Evolutionary conservation across 2,888 invertebrate genomes (phyloP).

Genomic region (Octonoba sinensis): DNA sequence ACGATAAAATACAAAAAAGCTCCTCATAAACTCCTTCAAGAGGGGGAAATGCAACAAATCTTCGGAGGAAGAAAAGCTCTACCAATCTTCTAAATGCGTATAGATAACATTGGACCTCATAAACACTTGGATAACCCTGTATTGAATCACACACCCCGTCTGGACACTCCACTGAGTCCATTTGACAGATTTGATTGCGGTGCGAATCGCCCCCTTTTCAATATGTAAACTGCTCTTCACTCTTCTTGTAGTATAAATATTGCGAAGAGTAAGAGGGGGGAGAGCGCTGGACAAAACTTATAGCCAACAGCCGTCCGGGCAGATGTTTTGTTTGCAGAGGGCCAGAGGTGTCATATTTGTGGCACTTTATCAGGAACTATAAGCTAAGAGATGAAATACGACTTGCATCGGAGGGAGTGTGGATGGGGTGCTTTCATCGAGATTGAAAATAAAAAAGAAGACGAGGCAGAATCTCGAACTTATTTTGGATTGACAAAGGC

Average conservation of each 20-base stretch:
- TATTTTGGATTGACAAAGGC: no score
- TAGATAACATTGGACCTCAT: conserved; percentile 30
- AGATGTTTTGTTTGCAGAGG: conserved; percentile 59
- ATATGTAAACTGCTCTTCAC: conserved; percentile 48
- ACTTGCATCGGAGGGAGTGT: neutral
- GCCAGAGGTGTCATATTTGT: conserved; percentile 18
- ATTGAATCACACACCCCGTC: conserved; percentile 11
- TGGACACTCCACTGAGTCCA: conserved; percentile 17
- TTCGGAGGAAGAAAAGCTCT: conserved; percentile 7
- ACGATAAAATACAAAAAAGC: conserved; percentile 2
- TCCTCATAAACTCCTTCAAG: neutral
- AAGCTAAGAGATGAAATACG: conserved; percentile 47
- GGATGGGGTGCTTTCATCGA: conserved; percentile 30
- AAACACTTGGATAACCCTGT: conserved; percentile 26
- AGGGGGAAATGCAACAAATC: conserved; percentile 22
- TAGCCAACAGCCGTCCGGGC: conserved; percentile 48
- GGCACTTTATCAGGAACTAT: conserved; percentile 23
- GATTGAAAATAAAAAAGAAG: conserved; percentile 3
- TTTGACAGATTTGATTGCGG: conserved; percentile 49
- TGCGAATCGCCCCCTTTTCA: conserved; percentile 33
- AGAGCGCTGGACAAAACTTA: conserved; percentile 24
- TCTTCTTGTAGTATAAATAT: conserved; percentile 28
- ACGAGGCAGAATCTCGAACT: no score
- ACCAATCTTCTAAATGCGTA: conserved; percentile 43
- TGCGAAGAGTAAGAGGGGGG: neutral